Base-by-base conservation (phyloP, 2,113 vertebrate species). In the Pagrus major region DNA sequence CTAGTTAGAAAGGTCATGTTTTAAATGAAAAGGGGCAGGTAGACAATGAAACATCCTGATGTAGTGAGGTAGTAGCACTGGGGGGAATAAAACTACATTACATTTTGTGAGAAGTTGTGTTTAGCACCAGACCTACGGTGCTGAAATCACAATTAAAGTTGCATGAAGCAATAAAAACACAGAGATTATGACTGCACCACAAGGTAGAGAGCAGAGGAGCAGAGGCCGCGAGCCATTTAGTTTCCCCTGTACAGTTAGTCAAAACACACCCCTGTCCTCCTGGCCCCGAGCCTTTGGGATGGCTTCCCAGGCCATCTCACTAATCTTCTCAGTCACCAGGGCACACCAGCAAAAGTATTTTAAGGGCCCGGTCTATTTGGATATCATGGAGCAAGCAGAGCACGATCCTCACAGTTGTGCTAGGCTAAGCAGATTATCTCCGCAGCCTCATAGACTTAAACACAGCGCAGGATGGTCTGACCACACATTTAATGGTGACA, bases 391-490 rank as follows among this genome's bases (percentile, higher is more conserved):
- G 77, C 0, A 76, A 88, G 80, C 78, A 59, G 60, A 54, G 85
- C 88, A 61, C 56, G 86, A 84, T 80, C 86, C 81, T 88, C 80
- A 33, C 84, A 80, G 82, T 88, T 80, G 86, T 86, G 90, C 91
- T 90, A 54, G 60, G 44, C 81, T 92, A 87, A 91, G 90, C 83
- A 92, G 91, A 88, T 91, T 91, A 91, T 84, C 86, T 71, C 83
- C 11, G 78, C 78, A 75, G 79, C 77, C 81, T 85, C 76, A 18
- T 33, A 86, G 88, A 81, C 76, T 77, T 84, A 75, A 84, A 84
- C 69, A 86, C 82, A 79, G 35, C 6, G 42, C 44, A 71, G 16
- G 29, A 51, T 3, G 35, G 14, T 60, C 49, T 39, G 16, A 46
- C 12, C 27, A 31, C 56, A 25, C 6, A 27, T n/a, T 18, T 18